Evolutionary conservation across 2,888 invertebrate genomes (phyloP), one percentile per base, ranked within the genome.

Genomic region (Frankliniella fusca): DNA sequence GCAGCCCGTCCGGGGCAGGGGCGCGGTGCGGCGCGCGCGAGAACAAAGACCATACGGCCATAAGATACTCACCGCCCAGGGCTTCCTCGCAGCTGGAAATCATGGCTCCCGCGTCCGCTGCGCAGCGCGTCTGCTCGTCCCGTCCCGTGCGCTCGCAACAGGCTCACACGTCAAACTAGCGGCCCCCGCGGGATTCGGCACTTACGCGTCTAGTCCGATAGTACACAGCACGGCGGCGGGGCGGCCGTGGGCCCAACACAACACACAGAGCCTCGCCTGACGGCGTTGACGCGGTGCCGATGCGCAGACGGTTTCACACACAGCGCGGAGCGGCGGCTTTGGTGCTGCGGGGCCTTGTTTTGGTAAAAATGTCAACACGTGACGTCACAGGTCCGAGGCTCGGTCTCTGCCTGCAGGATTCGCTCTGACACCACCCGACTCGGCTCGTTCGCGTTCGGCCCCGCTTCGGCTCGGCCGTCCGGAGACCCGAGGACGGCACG

Each of bases 321-420:
- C n/a, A n/a, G n/a, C n/a, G n/a, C n/a, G 61, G 18, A 0, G 11
- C 15, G 5, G 61, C 54, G 54, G 54, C 15, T 54, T 20, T 0
- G 61, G 7, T 18, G n/a, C 38, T 2, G 38, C 61, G 15, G 61
- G 70, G 70, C 70, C 70, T 76, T 76, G 70, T 76, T 76, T 76
- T 76, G 70, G 70, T 76, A 76, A 76, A 76, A 76, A 76, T 76
- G 70, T 76, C 70, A 76, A 76, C 70, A 76, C 27, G 70, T 76
- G 70, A 76, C 70, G 70, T 76, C 70, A 76, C 70, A 12, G 23
- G n/a, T 2, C 15, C 54, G 18, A 18, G 61, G 18, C 11, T 9
- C 70, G 27, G 70, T 27, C 27, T 9, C 70, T 12, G 23, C 23
- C 23, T 2, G 70, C 27, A 27, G 23, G 23, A 20, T n/a, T 11